These are phyloP conservation scores for Potamarius usumacintae DNA, from an alignment of 2,113 vertebrate genomes.

Conservation along the genomic window DNA sequence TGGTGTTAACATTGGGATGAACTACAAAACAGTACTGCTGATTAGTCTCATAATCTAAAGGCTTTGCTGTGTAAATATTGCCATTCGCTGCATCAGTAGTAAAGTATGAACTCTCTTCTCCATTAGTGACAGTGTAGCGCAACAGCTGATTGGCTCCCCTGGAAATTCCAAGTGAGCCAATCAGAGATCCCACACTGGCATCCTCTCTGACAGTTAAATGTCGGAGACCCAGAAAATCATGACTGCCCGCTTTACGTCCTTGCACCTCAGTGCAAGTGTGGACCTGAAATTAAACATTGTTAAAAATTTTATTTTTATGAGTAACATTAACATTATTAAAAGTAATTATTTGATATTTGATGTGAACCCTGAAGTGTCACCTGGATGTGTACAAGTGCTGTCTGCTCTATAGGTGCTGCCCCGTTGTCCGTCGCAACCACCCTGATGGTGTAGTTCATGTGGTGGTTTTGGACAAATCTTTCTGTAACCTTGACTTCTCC, in stretches of 20 bases:
- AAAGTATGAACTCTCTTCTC: slow-evolving; percentile 77
- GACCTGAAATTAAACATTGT: slow-evolving; percentile 70
- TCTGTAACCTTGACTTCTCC: slow-evolving; percentile 81
- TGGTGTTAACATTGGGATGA: slow-evolving; percentile 58
- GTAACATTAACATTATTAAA: background rate
- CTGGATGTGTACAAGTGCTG: slow-evolving; percentile 78
- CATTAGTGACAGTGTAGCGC: slow-evolving; percentile 74
- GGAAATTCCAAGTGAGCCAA: slow-evolving; percentile 71
- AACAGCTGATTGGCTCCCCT: slow-evolving; percentile 58
- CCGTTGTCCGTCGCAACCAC: slow-evolving; percentile 82
- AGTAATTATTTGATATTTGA: background rate
- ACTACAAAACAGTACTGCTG: slow-evolving; percentile 80
- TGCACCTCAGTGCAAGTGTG: slow-evolving; percentile 58
- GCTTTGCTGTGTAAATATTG: slow-evolving; percentile 80
- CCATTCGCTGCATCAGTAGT: slow-evolving; percentile 78
- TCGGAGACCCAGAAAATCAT: slow-evolving; percentile 65
- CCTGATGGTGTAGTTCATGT: slow-evolving; percentile 71
- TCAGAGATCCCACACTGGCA: slow-evolving; percentile 71
- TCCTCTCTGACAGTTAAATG: slow-evolving; percentile 81
- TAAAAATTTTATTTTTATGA: background rate
- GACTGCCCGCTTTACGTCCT: slow-evolving; percentile 47
- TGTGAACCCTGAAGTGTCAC: slow-evolving; percentile 59
- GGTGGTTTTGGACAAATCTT: slow-evolving; percentile 65
- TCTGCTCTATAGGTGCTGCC: slow-evolving; percentile 70
- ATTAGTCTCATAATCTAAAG: slow-evolving; percentile 84